Evolutionary conservation across 1,140 invertebrate genomes (phyloP).

Genomic region (Lepidurus apus): DNA sequence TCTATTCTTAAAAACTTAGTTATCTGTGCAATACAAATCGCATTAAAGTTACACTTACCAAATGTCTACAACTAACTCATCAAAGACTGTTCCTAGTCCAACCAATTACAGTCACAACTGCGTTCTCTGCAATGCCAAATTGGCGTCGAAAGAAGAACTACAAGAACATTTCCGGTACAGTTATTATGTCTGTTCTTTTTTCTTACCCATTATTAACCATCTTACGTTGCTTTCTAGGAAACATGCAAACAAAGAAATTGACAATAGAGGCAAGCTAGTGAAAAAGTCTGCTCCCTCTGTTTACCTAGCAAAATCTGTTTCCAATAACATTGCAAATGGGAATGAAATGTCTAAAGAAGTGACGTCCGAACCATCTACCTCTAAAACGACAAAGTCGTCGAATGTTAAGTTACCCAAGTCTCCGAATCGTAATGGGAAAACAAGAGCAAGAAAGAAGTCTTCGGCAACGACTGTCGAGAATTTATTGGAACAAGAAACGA

Average conservation of each 20-base stretch:
- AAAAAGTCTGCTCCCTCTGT: neutral
- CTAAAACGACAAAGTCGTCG: neutral
- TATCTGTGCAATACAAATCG: neutral
- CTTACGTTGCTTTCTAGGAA: neutral
- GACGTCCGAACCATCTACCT: neutral
- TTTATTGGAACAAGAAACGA: neutral
- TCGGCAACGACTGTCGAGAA: neutral
- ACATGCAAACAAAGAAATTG: neutral
- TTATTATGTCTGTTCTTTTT: neutral
- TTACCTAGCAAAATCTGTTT: neutral
- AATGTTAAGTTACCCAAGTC: neutral
- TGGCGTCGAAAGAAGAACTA: neutral
- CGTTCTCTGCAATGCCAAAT: neutral
- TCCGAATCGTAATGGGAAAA: neutral
- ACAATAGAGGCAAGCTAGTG: neutral
- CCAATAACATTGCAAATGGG: neutral
- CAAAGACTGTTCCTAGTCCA: neutral
- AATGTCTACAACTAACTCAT: neutral
- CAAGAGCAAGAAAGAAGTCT: neutral
- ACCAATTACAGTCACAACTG: neutral
- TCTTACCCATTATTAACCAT: neutral
- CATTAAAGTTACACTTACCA: too few relatives aligned
- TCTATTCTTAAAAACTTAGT: neutral
- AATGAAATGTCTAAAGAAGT: neutral
- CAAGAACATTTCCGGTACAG: constrained; percentile 18